These are phyloP conservation scores for Microcebus jonahi DNA, from an alignment of 2,113 vertebrate genomes.

Conservation along the genomic window DNA sequence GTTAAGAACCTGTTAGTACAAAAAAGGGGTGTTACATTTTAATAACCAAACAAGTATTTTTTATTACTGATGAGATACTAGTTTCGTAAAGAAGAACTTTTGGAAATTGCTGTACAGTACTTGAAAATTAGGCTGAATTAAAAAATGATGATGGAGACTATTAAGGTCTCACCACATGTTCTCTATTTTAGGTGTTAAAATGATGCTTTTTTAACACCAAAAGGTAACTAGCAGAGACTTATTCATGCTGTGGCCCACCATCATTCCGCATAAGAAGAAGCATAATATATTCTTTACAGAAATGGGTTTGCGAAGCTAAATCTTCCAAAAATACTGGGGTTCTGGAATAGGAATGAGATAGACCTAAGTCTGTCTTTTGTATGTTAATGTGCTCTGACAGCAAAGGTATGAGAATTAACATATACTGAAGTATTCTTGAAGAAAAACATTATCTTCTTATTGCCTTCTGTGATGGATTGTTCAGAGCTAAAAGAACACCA, in stretches of 20 bases:
- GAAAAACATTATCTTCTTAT: constrained; percentile 84
- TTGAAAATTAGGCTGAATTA: not conserved
- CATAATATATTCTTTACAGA: constrained; percentile 30
- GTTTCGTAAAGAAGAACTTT: not conserved
- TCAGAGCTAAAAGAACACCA: constrained; percentile 81
- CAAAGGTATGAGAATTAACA: constrained; percentile 82
- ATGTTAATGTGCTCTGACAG: constrained; percentile 81
- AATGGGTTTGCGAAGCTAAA: constrained; percentile 62
- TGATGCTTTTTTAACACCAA: not conserved
- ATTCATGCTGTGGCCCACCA: not conserved
- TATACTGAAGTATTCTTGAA: constrained; percentile 70
- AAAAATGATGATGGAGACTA: not conserved
- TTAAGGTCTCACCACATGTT: not conserved
- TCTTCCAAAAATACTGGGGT: constrained; percentile 10
- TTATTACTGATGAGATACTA: constrained; percentile 9
- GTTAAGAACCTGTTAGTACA: not conserved
- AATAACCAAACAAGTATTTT: constrained; percentile 11
- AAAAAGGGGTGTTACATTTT: constrained; percentile 25
- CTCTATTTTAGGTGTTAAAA: not conserved
- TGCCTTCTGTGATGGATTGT: constrained; percentile 82
- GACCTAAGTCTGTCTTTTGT: constrained; percentile 70
- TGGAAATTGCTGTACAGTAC: not conserved
- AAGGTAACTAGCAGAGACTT: not conserved
- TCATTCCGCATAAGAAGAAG: not conserved
- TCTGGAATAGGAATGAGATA: constrained; percentile 51